Base-by-base conservation (phyloP, 2,797 vertebrate genomes). In the Lateolabrax maculatus region DNA sequence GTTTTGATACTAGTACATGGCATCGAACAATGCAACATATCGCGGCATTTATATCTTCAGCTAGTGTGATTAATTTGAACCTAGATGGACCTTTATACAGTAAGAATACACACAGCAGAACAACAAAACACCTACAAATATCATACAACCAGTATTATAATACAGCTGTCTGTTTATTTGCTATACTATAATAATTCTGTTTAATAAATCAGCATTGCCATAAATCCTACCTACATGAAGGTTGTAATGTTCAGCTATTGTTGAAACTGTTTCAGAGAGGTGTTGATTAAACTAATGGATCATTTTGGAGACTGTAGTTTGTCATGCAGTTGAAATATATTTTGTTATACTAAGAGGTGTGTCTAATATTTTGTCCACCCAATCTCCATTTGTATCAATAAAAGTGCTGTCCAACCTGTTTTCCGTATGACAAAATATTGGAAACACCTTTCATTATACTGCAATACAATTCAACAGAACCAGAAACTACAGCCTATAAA, bases 231-330 rank as follows among this genome's bases (percentile, higher is more conserved):
- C 55, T 8, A 16, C 19, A 65, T 27, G 9, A 60, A 60, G 10
- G 46, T 61, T 62, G 21, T n/a, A 41, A 48, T 53, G 31, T 55
- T 55, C 8, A 49, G 25, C 18, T 31, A 39, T 27, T 65, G 27
- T 25, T 51, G 12, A 62, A 36, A 71, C 6, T 7, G 18, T 36
- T 43, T 56, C 4, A 48, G 19, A 56, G 16, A 49, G 13, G 21
- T 44, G 18, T 13, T 68, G 6, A 44, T 66, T 61, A 23, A 55
- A 31, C 36, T 29, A 57, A 19, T 52, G 11, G 34, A 11, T 64
- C 21, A 43, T 48, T 63, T 63, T 18, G n/a, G 23, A 51, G n/a
- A 25, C 46, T 71, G 34, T 49, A 37, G 29, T 65, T 72, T 72
- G 39, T 53, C 29, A 5, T 36, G 34, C 23, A 64, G 23, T 29